phyloP scores from a whole-genome alignment of 2,888 invertebrate species.

The Pseudococcus longispinus region DNA sequence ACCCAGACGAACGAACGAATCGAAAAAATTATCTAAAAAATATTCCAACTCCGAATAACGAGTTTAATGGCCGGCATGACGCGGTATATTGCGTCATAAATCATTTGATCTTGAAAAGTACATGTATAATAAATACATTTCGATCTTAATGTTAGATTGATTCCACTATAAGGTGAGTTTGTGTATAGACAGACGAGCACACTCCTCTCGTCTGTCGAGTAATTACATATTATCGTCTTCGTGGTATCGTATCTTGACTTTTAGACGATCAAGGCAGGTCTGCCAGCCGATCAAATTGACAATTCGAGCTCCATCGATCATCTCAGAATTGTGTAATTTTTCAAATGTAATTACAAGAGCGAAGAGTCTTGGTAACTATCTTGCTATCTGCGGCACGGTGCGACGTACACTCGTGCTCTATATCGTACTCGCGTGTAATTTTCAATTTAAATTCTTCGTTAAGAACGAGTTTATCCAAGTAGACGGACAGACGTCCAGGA shows the following conservation, averaged over 20 bases:
- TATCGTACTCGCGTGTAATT: not conserved
- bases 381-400: too few species aligned
- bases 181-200: not conserved
- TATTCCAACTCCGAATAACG: not conserved
- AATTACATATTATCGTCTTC: not conserved
- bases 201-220: not conserved
- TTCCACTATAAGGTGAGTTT: not conserved
- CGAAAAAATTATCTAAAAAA: not conserved
- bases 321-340: not conserved
- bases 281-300: not conserved
- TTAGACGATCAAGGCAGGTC: not conserved
- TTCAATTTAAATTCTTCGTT: not conserved
- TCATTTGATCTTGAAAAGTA: conserved; percentile 37
- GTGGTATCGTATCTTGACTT: not conserved
- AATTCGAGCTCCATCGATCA: conserved; percentile 26
- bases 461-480: not conserved
- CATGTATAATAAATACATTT: conserved; percentile 13
- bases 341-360: not conserved
- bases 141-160: not conserved
- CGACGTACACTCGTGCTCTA: not conserved
- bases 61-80: conserved; percentile 14
- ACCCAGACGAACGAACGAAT: not conserved
- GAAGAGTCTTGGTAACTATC: not conserved
- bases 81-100: conserved; percentile 30
- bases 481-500: not conserved